Evolutionary conservation across 1,140 invertebrate genomes (phyloP), one percentile per base, ranked within the genome.

Genomic region (Varroa destructor): DNA sequence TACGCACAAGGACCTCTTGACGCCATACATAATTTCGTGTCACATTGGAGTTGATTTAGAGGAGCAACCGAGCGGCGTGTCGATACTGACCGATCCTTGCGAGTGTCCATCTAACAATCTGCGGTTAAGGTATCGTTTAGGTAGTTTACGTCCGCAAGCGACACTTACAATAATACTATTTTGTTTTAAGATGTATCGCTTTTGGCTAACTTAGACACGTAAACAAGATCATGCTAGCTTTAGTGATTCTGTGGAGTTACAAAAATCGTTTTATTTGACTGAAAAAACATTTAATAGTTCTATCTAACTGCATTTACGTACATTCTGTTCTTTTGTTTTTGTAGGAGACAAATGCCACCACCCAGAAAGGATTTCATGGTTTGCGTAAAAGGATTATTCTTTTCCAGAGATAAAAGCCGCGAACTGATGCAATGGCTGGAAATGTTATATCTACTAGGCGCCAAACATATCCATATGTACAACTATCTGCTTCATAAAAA

Each of bases 301-400:
- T 25, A 25, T 25, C 25, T 25, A 25, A 25, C 25, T 51, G 46
- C 46, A 51, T 51, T 5, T 51, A 5, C 8, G 8, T 51, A 5
- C 46, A 8, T 8, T 51, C 8, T 51, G 25, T 51, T 51, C 8
- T 51, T 51, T 51, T 51, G 46, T 8, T 51, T 51, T 8, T 51
- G 46, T 51, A 51, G 46, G 46, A 51, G 46, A 51, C 46, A 51
- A 51, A 51, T 51, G 46, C 46, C 46, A 51, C 46, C 61, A 46
- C 57, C 25, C 57, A 67, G 37, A 67, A 37, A 1, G 46, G 61
- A 46, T 8, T 67, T 67, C 36, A 46, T 46, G 10, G 61, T 67
- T 4, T 67, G 61, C 46, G 61, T 67, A 12, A 67, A 67, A 67
- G 61, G 61, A 40, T 37, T 67, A 14, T 67, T 67, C 61, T 67